These are phyloP conservation scores for Pungitius pungitius DNA, from an alignment of 2,113 vertebrate genomes.

Conservation along the genomic window DNA sequence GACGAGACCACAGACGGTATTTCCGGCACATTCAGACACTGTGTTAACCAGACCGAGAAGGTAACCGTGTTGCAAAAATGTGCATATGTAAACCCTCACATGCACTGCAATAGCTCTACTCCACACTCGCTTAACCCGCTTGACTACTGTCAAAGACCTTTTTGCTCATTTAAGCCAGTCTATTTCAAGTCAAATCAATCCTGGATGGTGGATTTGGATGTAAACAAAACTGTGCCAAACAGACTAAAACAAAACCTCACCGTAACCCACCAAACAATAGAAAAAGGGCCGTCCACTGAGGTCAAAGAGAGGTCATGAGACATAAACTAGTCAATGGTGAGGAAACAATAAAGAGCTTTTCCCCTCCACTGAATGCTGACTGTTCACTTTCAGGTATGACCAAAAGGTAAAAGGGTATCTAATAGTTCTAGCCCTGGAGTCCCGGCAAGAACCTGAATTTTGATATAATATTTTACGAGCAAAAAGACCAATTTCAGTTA, in stretches of 20 bases:
- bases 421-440: background rate
- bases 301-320: conserved; percentile 71
- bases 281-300: conserved; percentile 42
- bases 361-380: conserved; percentile 44
- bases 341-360: conserved; percentile 64
- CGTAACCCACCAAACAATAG: conserved; percentile 35
- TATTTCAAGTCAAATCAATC: conserved; percentile 11
- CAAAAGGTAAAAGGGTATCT: conserved; percentile 21
- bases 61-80: conserved; percentile 15
- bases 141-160: conserved; percentile 3
- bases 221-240: conserved; percentile 31
- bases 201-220: background rate
- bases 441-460: conserved; percentile 1
- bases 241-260: conserved; percentile 42
- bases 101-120: conserved; percentile 14
- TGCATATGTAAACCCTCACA: conserved; percentile 22
- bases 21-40: conserved; percentile 63
- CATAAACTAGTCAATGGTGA: conserved; percentile 61
- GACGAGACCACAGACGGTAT: conserved; percentile 75
- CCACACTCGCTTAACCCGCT: conserved; percentile 18
- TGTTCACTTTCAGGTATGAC: conserved; percentile 30
- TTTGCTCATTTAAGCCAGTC: background rate
- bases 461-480: background rate
- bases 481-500: background rate
- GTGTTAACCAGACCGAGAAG: conserved; percentile 47